A percentile compares a stretch with the other conserved stretches of the same genome.
phyloP scores from a whole-genome alignment of 2,888 invertebrate species.

The Deilephila elpenor region DNA sequence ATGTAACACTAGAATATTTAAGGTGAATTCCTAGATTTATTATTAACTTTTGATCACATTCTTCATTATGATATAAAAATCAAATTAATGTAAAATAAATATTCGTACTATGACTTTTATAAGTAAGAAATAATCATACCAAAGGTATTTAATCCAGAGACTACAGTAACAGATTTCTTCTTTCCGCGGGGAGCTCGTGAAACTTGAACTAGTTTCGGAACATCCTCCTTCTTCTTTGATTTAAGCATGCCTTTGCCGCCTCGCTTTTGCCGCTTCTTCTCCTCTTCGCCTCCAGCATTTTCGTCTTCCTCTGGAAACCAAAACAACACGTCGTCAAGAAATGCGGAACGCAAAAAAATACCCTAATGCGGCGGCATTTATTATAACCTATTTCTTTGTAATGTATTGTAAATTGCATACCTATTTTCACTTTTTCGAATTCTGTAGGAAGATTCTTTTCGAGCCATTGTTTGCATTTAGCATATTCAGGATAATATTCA shows the following conservation, averaged over 20 bases:
- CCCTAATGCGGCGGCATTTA: background rate
- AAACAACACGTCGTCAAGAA: background rate
- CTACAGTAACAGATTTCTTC: constrained; percentile 99
- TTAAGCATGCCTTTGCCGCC: constrained; percentile 98
- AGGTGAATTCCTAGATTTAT: too few species aligned
- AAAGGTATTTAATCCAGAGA: constrained; percentile 97
- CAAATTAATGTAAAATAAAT: background rate
- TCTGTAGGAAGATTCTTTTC: constrained; percentile 97
- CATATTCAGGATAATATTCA: constrained; percentile 98
- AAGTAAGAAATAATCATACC: constrained; percentile 83
- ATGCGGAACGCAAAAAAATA: too few species aligned
- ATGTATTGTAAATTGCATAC: constrained; percentile 59
- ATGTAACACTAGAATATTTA: too few species aligned
- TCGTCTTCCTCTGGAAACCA: constrained; percentile 84
- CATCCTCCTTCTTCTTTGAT: constrained; percentile 96
- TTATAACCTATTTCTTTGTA: constrained; percentile 32
- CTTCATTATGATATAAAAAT: too few species aligned
- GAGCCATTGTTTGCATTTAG: constrained; percentile 98
- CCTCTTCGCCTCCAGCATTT: constrained; percentile 92
- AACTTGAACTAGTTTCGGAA: constrained; percentile 92
- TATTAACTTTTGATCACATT: too few species aligned
- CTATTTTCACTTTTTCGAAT: constrained; percentile 94
- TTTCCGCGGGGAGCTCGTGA: constrained; percentile 97
- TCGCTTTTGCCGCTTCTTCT: constrained; percentile 97
- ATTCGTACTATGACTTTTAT: background rate